Conservation (phyloP, 2,113 vertebrate genomes). For the Saiga tatarica region DNA sequence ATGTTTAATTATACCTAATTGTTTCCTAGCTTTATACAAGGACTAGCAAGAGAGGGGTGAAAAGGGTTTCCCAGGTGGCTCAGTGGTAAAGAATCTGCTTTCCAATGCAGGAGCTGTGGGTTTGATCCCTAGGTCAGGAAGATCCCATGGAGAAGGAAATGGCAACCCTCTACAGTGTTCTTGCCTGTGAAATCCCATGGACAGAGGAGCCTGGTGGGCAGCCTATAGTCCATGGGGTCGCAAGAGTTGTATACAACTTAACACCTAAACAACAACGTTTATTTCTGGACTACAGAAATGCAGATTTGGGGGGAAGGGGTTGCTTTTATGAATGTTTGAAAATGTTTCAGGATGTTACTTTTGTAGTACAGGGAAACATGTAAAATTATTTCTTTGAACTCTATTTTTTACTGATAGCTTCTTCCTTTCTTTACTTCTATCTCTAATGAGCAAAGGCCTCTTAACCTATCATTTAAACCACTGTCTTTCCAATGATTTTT, state of each 20-base stretch:
- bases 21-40: neutral
- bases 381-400: neutral
- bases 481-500: neutral
- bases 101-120: neutral
- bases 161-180: neutral
- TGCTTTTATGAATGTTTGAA: neutral
- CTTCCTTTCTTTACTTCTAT: neutral
- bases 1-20: neutral
- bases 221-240: neutral
- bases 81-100: neutral
- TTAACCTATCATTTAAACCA: neutral
- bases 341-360: neutral
- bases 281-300: neutral
- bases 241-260: neutral
- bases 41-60: neutral
- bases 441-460: neutral
- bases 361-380: neutral
- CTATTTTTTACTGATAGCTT: neutral
- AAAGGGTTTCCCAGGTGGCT: neutral
- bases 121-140: neutral
- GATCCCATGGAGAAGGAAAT: neutral
- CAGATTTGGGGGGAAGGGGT: neutral
- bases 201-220: neutral
- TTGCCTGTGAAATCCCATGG: neutral
- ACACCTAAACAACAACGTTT: neutral